Conservation (phyloP, 2,888 invertebrate species). For the Ischnura elegans region DNA sequence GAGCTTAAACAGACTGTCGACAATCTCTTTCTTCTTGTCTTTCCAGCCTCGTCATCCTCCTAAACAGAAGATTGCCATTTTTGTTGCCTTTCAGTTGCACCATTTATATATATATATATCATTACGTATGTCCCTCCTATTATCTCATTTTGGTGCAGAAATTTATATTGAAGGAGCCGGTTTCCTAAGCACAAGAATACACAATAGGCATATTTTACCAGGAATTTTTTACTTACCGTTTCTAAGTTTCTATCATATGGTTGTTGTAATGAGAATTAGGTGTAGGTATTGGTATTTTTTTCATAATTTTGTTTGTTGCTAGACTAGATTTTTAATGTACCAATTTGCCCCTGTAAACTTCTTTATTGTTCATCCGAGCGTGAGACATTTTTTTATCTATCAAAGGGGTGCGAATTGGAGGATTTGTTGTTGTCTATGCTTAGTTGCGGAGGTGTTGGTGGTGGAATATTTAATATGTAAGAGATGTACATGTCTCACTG, state of each 20-base stretch:
- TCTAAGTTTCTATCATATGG: slow-evolving; percentile 6
- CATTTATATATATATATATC: too few relatives aligned
- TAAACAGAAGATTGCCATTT: background rate
- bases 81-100: too few relatives aligned
- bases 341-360: background rate
- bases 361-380: background rate
- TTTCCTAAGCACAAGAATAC: slow-evolving; percentile 53
- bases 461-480: background rate
- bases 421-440: background rate
- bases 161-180: background rate
- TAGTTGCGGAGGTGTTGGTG: background rate
- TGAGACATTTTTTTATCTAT: background rate
- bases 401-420: background rate
- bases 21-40: slow-evolving; percentile 14
- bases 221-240: slow-evolving; percentile 24
- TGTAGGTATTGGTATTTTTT: background rate
- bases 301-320: background rate
- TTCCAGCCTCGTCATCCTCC: background rate
- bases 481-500: slow-evolving; percentile 47
- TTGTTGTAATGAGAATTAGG: background rate
- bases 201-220: slow-evolving; percentile 17
- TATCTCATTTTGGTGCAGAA: slow-evolving; percentile 22
- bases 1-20: slow-evolving; percentile 21
- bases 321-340: background rate
- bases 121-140: background rate